Conservation (phyloP, 2,797 vertebrate genomes). For the Glyptemys insculpta region DNA sequence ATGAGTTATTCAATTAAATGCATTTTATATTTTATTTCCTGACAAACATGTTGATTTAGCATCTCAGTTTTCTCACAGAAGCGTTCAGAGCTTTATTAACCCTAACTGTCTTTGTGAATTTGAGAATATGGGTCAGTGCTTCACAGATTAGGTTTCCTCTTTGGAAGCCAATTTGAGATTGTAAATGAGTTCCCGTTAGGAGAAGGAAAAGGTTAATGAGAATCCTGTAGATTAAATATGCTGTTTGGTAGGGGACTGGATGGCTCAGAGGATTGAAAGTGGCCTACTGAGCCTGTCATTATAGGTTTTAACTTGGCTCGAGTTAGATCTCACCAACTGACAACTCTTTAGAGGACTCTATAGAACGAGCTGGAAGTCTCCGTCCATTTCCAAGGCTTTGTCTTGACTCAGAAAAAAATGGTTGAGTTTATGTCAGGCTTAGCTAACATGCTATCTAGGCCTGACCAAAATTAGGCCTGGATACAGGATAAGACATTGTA, state of each 20-base stretch:
- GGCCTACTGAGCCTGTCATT: not conserved
- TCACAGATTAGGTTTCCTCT: not conserved
- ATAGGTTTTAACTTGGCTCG: not conserved
- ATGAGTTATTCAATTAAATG: not conserved
- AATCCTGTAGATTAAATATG: not conserved
- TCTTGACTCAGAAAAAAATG: not conserved
- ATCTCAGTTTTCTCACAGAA: not conserved
- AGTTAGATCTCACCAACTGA: not conserved
- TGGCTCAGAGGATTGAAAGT: not conserved
- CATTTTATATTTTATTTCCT: not conserved
- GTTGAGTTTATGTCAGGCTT: not conserved
- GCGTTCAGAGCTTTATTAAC: not conserved
- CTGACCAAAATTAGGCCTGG: not conserved
- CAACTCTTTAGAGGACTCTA: rapidly evolving
- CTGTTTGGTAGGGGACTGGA: not conserved
- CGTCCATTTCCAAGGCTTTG: not conserved
- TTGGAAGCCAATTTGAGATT: not conserved
- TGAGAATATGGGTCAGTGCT: not conserved
- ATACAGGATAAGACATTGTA: not conserved
- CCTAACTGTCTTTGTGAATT: not conserved
- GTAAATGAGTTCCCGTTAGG: not conserved
- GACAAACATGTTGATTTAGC: not conserved
- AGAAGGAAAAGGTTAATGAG: not conserved
- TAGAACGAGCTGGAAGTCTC: not conserved
- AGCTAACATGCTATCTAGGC: not conserved